Percentiles rank a stretch among this genome's conserved stretches.
These are phyloP conservation scores for Piscicola geometra DNA, from an alignment of 2,888 invertebrate genomes.

Conservation along the genomic window DNA sequence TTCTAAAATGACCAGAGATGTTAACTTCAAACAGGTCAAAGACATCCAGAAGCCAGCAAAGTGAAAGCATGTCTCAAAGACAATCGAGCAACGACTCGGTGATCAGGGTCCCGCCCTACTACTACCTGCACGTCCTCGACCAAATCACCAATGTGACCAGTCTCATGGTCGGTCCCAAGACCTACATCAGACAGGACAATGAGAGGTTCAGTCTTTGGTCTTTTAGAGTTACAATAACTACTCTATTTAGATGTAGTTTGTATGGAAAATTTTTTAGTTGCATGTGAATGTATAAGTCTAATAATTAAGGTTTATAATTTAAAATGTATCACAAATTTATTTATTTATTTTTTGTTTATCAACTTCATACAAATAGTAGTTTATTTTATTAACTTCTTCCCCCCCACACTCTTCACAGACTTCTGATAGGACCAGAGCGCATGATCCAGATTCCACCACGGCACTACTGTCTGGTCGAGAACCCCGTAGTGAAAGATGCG, in stretches of 20 bases:
- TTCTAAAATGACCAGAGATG: too few species aligned
- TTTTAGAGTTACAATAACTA: too few species aligned
- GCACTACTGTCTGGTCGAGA: conserved; percentile 58
- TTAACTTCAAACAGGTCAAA: too few species aligned
- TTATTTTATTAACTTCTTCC: neutral
- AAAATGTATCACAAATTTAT: too few species aligned
- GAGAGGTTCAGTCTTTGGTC: conserved; percentile 58
- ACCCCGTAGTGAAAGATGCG: conserved; percentile 55
- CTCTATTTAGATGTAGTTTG: too few species aligned
- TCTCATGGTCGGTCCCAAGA: conserved; percentile 58
- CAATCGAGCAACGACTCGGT: conserved; percentile 46
- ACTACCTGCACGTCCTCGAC: conserved; percentile 59
- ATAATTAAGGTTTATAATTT: neutral
- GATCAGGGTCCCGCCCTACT: conserved; percentile 57
- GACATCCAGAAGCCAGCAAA: too few species aligned
- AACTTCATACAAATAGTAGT: too few species aligned
- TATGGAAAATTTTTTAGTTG: too few species aligned
- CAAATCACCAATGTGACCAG: conserved; percentile 59
- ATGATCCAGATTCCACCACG: conserved; percentile 59
- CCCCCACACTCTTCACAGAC: conserved; percentile 49
- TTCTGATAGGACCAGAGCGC: conserved; percentile 56
- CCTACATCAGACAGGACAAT: conserved; percentile 59
- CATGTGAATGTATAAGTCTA: neutral
- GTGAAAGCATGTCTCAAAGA: conserved; percentile 28
- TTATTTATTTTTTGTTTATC: too few species aligned